Evolutionary conservation across 2,888 invertebrate genomes (phyloP).

Genomic region (Patella pellucida): DNA sequence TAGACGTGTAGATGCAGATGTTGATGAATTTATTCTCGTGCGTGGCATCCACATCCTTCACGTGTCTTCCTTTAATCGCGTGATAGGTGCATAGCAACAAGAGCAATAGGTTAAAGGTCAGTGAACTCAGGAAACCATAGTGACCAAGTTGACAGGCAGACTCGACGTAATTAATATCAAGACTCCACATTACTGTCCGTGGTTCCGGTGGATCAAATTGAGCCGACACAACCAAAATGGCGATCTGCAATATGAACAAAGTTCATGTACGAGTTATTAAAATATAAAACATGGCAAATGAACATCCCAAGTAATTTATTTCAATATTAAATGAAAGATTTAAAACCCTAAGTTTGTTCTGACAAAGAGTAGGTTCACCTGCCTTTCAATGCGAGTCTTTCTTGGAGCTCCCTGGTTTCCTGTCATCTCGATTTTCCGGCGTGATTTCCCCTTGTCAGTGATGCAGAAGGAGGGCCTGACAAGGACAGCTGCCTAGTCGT

Average conservation of each 20-base stretch:
- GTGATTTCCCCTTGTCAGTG: too few species aligned
- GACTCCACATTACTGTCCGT: conserved; percentile 39
- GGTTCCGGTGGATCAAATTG: conserved; percentile 33
- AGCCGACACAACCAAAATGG: conserved; percentile 34
- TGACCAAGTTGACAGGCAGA: conserved; percentile 42
- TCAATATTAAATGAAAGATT: too few species aligned
- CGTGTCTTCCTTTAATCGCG: conserved; percentile 47
- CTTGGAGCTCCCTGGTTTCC: too few species aligned
- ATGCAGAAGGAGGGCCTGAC: too few species aligned
- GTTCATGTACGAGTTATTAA: neutral
- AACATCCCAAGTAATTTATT: too few species aligned
- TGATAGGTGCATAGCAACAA: conserved; percentile 49
- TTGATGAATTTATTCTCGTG: conserved; percentile 56
- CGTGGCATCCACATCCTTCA: conserved; percentile 49
- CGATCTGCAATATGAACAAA: conserved; percentile 39
- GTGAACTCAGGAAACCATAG: conserved; percentile 40
- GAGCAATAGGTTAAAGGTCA: conserved; percentile 48
- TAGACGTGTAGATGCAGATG: conserved; percentile 53
- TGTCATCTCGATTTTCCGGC: too few species aligned
- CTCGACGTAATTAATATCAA: conserved; percentile 44
- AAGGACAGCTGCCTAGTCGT: too few species aligned
- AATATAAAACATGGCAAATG: neutral
- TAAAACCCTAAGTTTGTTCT: too few species aligned
- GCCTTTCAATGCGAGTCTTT: too few species aligned
- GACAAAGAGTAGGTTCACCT: too few species aligned